Evolutionary conservation across 2,113 vertebrate species (phyloP), one percentile per base, ranked within the genome.

Genomic region (Misgurnus mizolepis): DNA sequence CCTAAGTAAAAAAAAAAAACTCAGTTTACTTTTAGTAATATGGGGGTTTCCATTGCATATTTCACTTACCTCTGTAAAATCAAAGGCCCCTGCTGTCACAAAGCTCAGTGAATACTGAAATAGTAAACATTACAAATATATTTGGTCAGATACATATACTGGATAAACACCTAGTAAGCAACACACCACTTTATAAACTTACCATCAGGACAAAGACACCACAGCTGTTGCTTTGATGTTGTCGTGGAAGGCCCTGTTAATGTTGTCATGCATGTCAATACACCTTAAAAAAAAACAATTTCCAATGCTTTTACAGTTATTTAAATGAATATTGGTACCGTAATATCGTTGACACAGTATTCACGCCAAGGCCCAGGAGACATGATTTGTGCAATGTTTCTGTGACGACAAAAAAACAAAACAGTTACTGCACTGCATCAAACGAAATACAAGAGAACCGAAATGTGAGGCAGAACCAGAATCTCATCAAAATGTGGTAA

Each of bases 31-130:
- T 66, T 66, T 66, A 43, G 41, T 40, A 41, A 43, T 43, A 66
- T 40, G 6, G 39, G 11, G 14, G 14, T 15, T 41, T 40, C 10
- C 64, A 40, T 39, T 66, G 15, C 6, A 66, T 2, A 7, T 66
- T 66, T 66, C 39, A 66, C 64, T 66, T 40, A 66, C 34, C 27
- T 66, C 64, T 66, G 64, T 66, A 41, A 66, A 66, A 40, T 65
- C 64, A 39, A 66, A 66, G 6, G 11, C 14, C 15, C 64, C 64
- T 67, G 39, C 12, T 1, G 40, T 67, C 40, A 67, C 64, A 67
- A 66, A 41, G 40, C 64, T 41, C 64, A 66, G 64, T 7, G 39
- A 66, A 66, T 66, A 66, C 34, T 66, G 40, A 40, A 65, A 65
- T 65, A 22, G 62, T 65, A 65, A 65, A 65, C 34, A 65, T 65